Base-by-base conservation (phyloP, 2,888 invertebrate genomes). In the Lucinisca nassula region DNA sequence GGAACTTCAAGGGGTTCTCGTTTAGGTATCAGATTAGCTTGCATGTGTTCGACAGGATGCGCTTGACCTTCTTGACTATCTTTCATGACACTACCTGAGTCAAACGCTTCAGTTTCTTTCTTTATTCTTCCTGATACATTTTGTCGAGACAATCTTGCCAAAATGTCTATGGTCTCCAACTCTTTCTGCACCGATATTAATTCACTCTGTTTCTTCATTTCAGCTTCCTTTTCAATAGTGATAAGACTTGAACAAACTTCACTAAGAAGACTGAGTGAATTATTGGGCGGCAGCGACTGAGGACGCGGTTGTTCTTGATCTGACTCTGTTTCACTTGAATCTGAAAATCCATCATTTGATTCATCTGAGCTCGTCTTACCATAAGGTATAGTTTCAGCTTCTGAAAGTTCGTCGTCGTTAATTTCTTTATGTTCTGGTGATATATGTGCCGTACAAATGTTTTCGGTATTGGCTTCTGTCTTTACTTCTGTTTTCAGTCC, bases 161-260 rank as follows among this genome's bases (percentile, higher is more conserved):
- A 70, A 72, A 90, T 90, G 77, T 90, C 90, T 78, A 90, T 90
- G 21, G 90, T 90, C 70, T 90, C 90, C 27, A 90, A 70, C 38
- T 90, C 90, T 73, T 90, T 87, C 32, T 90, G 87, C 17, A 85
- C 80, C 35, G 87, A 87, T n/a, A 67, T 67, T 10, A 45, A 14
- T 76, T 90, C 90, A n/a, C 61, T 40, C 40, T 87, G 87, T 67
- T 82, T 81, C 30, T 82, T 83, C 32, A 79, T 38, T 73, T 90
- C 90, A 30, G 85, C 79, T 45, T 90, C 88, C 77, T 88, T 87
- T 51, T 90, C 90, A 14, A 87, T 85, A 82, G 82, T 85, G 67
- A 82, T 78, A 32, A 90, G 85, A 75, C 87, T 87, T 79, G 87
- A 87, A 73, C 90, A 90, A 0, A 90, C 90, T 27, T 87, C 90